Evolutionary conservation across 2,113 vertebrate genomes (phyloP).

Genomic region (Dicaeum eximium): DNA sequence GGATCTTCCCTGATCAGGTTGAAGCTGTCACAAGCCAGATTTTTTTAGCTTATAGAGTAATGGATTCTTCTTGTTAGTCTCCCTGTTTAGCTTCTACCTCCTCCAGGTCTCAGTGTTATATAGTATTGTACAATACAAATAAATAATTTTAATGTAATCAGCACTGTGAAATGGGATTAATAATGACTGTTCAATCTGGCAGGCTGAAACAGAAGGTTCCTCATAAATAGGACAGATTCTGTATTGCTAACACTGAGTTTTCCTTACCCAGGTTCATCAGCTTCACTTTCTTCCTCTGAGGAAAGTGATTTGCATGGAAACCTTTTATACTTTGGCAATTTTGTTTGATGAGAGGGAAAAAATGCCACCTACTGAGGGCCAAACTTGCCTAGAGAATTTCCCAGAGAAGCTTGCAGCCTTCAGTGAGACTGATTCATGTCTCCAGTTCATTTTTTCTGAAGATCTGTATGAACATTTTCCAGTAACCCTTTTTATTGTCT

Average conservation of each 20-base stretch:
- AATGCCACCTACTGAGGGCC: accelerated
- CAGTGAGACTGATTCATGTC: background rate
- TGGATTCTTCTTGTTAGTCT: background rate
- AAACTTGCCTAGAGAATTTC: background rate
- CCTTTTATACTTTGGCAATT: background rate
- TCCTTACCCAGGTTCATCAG: background rate
- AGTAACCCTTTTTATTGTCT: background rate
- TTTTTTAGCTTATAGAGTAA: background rate
- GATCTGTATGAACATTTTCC: background rate
- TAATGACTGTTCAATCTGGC: background rate
- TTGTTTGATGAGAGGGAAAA: background rate
- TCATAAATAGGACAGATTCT: background rate
- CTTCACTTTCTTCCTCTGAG: background rate
- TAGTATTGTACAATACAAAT: background rate
- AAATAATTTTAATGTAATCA: constrained; percentile 5
- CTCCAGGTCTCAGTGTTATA: background rate
- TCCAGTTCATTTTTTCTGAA: background rate
- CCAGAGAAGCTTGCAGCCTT: background rate
- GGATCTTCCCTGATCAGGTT: background rate
- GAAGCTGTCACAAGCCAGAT: background rate
- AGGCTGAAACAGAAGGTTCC: background rate
- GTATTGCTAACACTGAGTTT: background rate
- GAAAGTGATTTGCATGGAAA: background rate
- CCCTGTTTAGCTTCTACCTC: background rate
- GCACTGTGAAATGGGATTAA: background rate